A percentile compares a stretch with the other conserved stretches of the same genome.
phyloP scores from a whole-genome alignment of 1,140 invertebrate species.

The Linepithema humile region DNA sequence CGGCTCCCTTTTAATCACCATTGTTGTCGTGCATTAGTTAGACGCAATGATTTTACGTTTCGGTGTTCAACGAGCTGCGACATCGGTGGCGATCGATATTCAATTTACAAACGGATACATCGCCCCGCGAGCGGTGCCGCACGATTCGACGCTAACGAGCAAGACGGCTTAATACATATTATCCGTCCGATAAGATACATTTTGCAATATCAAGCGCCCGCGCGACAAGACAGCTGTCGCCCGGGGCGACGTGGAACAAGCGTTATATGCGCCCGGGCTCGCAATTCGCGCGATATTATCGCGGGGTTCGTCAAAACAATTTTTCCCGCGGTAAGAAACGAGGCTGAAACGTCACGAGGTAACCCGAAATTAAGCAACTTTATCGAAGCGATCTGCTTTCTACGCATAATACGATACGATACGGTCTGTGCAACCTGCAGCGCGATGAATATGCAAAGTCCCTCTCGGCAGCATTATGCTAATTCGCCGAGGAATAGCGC shows the following conservation, averaged over 20 bases:
- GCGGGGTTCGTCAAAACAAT: conserved; percentile 1
- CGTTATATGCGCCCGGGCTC: background rate
- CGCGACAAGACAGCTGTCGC: conserved; percentile 38
- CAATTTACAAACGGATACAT: conserved; percentile 13
- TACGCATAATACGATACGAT: conserved; percentile 15
- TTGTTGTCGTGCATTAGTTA: background rate
- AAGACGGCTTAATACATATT: conserved; percentile 29
- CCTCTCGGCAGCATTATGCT: conserved; percentile 63
- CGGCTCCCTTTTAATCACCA: background rate
- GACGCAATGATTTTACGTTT: background rate
- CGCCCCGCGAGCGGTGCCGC: background rate
- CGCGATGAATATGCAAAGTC: conserved; percentile 63
- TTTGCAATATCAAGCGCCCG: conserved; percentile 36
- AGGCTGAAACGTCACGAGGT: background rate
- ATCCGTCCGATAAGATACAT: conserved; percentile 24
- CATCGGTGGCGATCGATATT: conserved; percentile 28
- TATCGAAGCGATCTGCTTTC: conserved; percentile 48
- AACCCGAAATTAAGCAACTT: conserved; percentile 22
- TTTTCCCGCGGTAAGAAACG: background rate
- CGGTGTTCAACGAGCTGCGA: conserved; percentile 8
- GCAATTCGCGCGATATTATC: conserved; percentile 41
- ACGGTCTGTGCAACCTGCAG: background rate
- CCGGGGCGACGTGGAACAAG: conserved; percentile 13
- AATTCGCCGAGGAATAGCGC: conserved; percentile 39
- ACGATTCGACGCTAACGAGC: conserved; percentile 16